Evolutionary conservation across 2,797 vertebrate species (phyloP), one percentile per base, ranked within the genome.

Genomic region (Catharus ustulatus): DNA sequence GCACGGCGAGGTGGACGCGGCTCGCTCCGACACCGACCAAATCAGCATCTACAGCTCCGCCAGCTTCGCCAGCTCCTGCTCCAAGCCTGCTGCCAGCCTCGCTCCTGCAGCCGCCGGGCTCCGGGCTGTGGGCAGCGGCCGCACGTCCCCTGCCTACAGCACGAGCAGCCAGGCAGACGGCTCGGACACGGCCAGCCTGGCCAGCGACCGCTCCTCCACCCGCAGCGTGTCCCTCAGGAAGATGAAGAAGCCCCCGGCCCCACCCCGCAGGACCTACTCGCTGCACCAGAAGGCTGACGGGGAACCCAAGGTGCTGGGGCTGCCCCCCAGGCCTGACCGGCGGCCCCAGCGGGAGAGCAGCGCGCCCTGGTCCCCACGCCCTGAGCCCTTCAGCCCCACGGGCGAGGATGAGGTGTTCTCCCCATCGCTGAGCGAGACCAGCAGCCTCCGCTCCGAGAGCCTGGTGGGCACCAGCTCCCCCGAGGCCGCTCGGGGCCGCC

Each of bases 151-250:
- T 0, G 51, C 97, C 22, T 95, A 87, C 93, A 97, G 97, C 96
- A 97, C 32, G 13, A 85, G 96, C 88, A 98, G 97, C 23, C 93
- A 91, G 46, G 94, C 91, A 8, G 93, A 84, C 52, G 98, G 96
- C 88, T 98, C 98, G 4, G 97, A 98, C n/a, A 97, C 98, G 0
- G 97, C 91, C 89, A 98, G 98, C 85, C 95, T 98, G 84, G 98
- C 98, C 85, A 98, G 98, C 20, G 98, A 98, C 36, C 97, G 93
- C 8, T 98, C 98, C 52, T 98, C 97, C 8, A 9, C 95, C 75
- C 98, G 98, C 54, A 99, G 98, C 84, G 98, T 99, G 48, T 99
- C 99, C 3, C 97, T 99, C 75, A 98, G 98, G 95, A 99, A 99
- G 96, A 98, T 98, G 90, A 99, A 98, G 97, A 98, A 98, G 75